Conservation (phyloP, 2,113 vertebrate genomes). For the Pogona vitticeps region DNA sequence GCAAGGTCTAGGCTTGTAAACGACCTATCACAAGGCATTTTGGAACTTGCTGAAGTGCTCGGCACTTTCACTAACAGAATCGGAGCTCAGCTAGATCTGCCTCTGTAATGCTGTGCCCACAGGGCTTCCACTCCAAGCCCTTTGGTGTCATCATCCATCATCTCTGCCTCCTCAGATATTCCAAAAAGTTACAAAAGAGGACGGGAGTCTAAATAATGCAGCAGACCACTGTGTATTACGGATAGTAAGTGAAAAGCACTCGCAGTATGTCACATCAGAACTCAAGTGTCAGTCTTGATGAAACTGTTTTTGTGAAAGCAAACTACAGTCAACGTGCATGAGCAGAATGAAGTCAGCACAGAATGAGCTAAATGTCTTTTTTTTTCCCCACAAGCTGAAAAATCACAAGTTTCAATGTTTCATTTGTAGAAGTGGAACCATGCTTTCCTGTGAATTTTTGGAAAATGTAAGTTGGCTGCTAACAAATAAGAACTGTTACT, state of each 20-base stretch:
- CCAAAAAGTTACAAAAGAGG: not conserved
- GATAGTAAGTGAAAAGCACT: not conserved
- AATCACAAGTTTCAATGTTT: not conserved
- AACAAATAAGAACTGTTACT: not conserved
- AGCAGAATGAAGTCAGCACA: not conserved
- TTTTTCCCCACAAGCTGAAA: not conserved
- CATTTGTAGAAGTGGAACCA: not conserved
- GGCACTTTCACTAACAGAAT: not conserved
- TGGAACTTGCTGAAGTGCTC: not conserved
- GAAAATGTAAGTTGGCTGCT: not conserved
- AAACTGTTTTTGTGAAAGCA: slow-evolving; percentile 1
- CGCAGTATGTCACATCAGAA: not conserved
- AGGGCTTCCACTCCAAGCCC: not conserved
- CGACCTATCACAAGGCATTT: slow-evolving; percentile 4
- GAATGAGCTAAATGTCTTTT: not conserved
- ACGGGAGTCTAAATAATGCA: slow-evolving; percentile 16
- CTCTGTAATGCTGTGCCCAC: not conserved
- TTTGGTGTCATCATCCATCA: slow-evolving; percentile 20
- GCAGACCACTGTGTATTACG: not conserved
- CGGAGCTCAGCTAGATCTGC: slow-evolving; percentile 20
- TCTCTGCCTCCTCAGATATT: not conserved
- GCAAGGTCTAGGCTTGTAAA: not conserved
- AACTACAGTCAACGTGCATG: not conserved
- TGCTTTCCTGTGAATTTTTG: not conserved
- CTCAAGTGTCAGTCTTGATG: not conserved